A percentile compares a stretch with the other conserved stretches of the same genome.
phyloP scores from a whole-genome alignment of 2,797 vertebrate species.

The Enteromius afrohamiltoni region DNA sequence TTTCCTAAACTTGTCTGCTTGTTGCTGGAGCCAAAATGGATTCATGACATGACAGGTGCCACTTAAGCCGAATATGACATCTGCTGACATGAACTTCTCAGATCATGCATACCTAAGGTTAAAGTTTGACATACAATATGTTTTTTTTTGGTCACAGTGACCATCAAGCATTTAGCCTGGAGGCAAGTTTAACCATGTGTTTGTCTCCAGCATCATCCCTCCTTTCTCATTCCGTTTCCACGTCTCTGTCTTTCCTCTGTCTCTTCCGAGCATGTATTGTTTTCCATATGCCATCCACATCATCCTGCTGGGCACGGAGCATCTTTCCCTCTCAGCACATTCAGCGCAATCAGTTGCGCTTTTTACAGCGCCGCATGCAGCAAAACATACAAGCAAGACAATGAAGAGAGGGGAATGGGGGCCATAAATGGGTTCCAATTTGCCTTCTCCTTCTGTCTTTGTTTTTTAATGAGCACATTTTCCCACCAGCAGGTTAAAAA shows the following conservation, averaged over 20 bases:
- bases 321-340: slow-evolving; percentile 45
- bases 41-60: slow-evolving; percentile 9
- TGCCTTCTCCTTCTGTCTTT: slow-evolving; percentile 48
- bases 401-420: slow-evolving; percentile 47
- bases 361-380: slow-evolving; percentile 36
- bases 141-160: slow-evolving; percentile 6
- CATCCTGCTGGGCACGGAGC: slow-evolving; percentile 50
- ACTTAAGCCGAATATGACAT: slow-evolving; percentile 3
- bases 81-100: slow-evolving; percentile 9
- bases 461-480: slow-evolving; percentile 55
- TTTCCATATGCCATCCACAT: slow-evolving; percentile 60
- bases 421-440: slow-evolving; percentile 51
- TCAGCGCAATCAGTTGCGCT: slow-evolving; percentile 49
- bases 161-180: slow-evolving; percentile 23
- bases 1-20: slow-evolving; percentile 12
- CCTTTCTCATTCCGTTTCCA: slow-evolving; percentile 23
- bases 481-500: slow-evolving; percentile 62
- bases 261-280: slow-evolving; percentile 45
- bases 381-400: slow-evolving; percentile 54
- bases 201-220: slow-evolving; percentile 14
- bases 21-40: background rate
- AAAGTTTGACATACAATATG: background rate
- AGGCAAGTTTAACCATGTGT: slow-evolving; percentile 33
- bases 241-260: background rate
- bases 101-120: background rate